A percentile compares a stretch with the other conserved stretches of the same genome.
Evolutionary conservation across 2,797 vertebrate genomes (phyloP).

Genomic region (Erithacus rubecula): DNA sequence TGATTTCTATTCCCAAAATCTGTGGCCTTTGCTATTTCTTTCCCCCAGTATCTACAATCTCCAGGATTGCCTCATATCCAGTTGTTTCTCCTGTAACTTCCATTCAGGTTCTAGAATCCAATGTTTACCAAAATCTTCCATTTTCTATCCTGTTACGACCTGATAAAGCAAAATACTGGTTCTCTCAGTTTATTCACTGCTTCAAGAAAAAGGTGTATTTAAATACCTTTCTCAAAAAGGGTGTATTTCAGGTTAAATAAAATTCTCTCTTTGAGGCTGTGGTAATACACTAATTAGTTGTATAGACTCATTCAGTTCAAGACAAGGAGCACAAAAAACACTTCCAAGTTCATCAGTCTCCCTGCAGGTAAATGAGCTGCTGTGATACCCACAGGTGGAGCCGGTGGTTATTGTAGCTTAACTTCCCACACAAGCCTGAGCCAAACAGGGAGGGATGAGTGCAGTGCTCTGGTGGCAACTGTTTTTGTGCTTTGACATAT

Average conservation of each 20-base stretch:
- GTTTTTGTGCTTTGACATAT: background rate
- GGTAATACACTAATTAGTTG: background rate
- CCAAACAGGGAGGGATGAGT: background rate
- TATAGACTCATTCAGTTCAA: background rate
- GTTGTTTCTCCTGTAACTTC: background rate
- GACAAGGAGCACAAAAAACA: background rate
- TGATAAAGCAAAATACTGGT: background rate
- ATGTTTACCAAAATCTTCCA: background rate
- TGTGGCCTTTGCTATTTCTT: background rate
- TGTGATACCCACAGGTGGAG: background rate
- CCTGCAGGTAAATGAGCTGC: background rate
- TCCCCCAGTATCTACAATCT: background rate
- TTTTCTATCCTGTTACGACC: background rate
- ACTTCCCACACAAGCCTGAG: background rate
- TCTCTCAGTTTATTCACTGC: background rate
- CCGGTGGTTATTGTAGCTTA: background rate
- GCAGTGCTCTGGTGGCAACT: background rate
- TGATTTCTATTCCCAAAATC: background rate
- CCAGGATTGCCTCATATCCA: background rate
- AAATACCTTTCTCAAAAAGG: background rate
- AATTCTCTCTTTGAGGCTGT: background rate
- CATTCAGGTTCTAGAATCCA: background rate
- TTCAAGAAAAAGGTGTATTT: background rate
- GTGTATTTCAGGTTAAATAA: background rate
- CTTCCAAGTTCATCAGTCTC: background rate